A percentile compares a stretch with the other conserved stretches of the same genome.
Evolutionary conservation across 30 jellyfish, hydroid and myxozoan genomes (phyloP).

Genomic region (Clytia hemisphaerica): DNA sequence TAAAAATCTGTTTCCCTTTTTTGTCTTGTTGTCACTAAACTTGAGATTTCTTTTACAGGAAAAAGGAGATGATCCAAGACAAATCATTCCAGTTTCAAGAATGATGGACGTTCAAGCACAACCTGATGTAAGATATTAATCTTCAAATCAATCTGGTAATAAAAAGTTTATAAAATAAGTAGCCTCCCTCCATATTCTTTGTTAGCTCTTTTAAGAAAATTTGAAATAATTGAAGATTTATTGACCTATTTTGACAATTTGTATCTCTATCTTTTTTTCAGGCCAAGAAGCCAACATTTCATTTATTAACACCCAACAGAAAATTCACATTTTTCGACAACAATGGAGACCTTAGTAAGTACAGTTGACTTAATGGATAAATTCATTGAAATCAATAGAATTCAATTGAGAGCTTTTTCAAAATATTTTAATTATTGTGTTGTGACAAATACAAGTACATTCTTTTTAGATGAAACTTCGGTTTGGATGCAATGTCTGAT

Average conservation of each 20-base stretch:
- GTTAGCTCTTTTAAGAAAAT: not conserved
- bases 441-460: not conserved
- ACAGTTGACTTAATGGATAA: not conserved
- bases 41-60: too few relatives aligned
- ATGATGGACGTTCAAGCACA: slow-evolving; percentile 58
- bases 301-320: slow-evolving; percentile 59
- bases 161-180: not conserved
- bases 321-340: slow-evolving; percentile 41
- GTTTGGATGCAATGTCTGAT: slow-evolving; percentile 46
- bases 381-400: too few relatives aligned
- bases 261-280: not conserved
- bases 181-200: not conserved
- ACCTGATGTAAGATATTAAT: slow-evolving; percentile 21
- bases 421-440: not conserved
- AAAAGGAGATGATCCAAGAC: slow-evolving; percentile 39
- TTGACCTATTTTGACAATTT: not conserved
- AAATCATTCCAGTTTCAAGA: slow-evolving; percentile 56
- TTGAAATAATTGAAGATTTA: not conserved
- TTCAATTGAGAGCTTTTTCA: too few relatives aligned
- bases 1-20: too few relatives aligned
- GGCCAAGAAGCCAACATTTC: slow-evolving; percentile 51
- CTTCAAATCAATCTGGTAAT: not conserved
- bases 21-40: too few relatives aligned
- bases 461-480: slow-evolving; percentile 39
- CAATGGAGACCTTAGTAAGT: not conserved